Conservation (phyloP, 1,140 invertebrate genomes). For the Adoxophyes honmai region DNA sequence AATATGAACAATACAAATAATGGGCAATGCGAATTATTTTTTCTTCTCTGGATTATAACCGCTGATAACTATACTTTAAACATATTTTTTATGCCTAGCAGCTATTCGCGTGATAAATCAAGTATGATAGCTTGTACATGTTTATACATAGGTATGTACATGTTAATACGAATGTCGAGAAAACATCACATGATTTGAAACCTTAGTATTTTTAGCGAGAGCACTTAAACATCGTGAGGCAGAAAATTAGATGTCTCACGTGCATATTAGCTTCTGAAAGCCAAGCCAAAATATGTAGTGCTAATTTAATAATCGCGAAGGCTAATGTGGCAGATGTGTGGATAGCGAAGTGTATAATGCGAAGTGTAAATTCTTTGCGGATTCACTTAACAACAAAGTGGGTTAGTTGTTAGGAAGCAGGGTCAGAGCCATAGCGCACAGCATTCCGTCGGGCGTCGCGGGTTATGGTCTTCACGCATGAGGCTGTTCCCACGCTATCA, state of each 20-base stretch:
- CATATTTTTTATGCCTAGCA: too few relatives aligned
- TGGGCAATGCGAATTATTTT: not conserved
- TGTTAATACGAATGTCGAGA: too few relatives aligned
- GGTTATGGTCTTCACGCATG: constrained; percentile 28
- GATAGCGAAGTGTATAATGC: not conserved
- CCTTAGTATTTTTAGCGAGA: too few relatives aligned
- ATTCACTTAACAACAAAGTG: constrained; percentile 5
- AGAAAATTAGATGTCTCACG: not conserved
- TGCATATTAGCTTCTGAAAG: not conserved
- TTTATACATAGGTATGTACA: too few relatives aligned
- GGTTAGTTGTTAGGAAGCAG: not conserved
- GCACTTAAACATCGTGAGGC: constrained; percentile 1
- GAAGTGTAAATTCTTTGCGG: not conserved
- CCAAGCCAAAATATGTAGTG: not conserved
- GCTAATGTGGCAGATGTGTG: not conserved
- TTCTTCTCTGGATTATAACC: not conserved
- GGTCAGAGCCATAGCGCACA: not conserved
- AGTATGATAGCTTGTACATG: too few relatives aligned
- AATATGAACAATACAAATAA: not conserved
- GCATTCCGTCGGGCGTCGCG: constrained; percentile 1
- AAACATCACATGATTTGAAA: too few relatives aligned
- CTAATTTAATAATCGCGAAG: not conserved
- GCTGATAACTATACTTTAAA: too few relatives aligned
- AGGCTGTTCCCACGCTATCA: constrained; percentile 64
- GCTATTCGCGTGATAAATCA: too few relatives aligned